phyloP scores from a whole-genome alignment of 2,797 vertebrate genomes.

The Anguilla obscura region DNA sequence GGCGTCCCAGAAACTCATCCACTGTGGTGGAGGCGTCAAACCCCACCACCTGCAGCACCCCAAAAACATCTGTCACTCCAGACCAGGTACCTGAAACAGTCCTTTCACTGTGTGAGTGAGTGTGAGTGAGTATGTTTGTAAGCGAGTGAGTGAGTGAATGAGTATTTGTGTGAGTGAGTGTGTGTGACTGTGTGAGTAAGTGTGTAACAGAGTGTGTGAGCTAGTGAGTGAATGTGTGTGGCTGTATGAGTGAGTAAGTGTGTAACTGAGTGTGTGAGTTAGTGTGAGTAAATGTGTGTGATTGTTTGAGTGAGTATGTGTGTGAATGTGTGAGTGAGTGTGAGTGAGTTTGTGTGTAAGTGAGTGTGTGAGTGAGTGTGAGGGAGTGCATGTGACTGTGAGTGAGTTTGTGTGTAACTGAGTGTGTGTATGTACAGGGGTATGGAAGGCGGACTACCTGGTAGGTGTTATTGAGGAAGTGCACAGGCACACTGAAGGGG shows the following conservation, averaged over 20 bases:
- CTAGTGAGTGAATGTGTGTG: not conserved
- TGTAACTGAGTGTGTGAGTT: not conserved
- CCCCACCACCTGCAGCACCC: constrained; percentile 83
- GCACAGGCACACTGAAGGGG: constrained; percentile 95
- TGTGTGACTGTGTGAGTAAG: not conserved
- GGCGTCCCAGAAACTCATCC: constrained; percentile 92
- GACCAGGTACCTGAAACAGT: not conserved
- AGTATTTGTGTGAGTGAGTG: not conserved
- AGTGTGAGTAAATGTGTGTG: not conserved
- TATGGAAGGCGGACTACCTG: constrained; percentile 73
- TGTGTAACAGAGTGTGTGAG: not conserved
- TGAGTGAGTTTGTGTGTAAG: constrained; percentile 84
- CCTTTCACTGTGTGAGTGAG: not conserved
- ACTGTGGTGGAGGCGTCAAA: constrained; percentile 96
- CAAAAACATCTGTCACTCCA: not conserved
- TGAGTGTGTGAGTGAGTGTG: not conserved
- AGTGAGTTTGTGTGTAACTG: not conserved
- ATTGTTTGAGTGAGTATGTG: not conserved
- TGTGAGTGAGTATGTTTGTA: constrained; percentile 13
- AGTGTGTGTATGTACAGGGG: not conserved
- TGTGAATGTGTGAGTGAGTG: not conserved
- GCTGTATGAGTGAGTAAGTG: not conserved
- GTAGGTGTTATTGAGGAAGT: constrained; percentile 96
- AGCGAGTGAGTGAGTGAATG: not conserved
- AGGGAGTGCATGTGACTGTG: not conserved